These are phyloP conservation scores for Bubo scandiacus DNA, from an alignment of 2,113 vertebrate species.

Conservation along the genomic window DNA sequence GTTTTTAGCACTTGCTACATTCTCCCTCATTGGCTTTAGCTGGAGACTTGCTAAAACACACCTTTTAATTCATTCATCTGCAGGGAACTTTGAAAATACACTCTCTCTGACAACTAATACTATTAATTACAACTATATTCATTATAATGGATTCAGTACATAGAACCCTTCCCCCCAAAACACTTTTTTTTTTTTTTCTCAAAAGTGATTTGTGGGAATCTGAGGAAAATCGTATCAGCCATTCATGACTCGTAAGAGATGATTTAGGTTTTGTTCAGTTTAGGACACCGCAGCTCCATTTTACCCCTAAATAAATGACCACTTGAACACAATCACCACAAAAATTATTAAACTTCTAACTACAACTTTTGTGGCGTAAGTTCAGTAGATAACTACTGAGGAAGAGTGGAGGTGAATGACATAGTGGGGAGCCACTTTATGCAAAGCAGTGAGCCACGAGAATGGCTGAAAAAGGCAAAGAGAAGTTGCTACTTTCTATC, in stretches of 20 bases:
- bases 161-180: background rate
- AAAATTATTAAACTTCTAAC: background rate
- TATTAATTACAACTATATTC: background rate
- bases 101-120: background rate
- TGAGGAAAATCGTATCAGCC: background rate
- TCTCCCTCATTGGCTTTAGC: background rate
- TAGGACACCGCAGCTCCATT: background rate
- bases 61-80: background rate
- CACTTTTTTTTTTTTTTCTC: background rate
- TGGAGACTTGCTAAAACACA: background rate
- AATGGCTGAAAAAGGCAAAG: background rate
- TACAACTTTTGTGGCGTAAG: background rate
- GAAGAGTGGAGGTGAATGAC: background rate
- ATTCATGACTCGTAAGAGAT: background rate
- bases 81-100: background rate
- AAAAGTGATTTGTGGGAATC: background rate
- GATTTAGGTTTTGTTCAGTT: background rate
- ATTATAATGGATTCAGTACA: background rate
- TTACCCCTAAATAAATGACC: background rate
- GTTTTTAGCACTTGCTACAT: background rate
- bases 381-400: background rate
- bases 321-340: background rate
- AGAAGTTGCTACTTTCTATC: background rate
- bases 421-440: background rate
- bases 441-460: background rate